Evolutionary conservation across 2,888 invertebrate species (phyloP).

Genomic region (Exephanes ischioxanthus): DNA sequence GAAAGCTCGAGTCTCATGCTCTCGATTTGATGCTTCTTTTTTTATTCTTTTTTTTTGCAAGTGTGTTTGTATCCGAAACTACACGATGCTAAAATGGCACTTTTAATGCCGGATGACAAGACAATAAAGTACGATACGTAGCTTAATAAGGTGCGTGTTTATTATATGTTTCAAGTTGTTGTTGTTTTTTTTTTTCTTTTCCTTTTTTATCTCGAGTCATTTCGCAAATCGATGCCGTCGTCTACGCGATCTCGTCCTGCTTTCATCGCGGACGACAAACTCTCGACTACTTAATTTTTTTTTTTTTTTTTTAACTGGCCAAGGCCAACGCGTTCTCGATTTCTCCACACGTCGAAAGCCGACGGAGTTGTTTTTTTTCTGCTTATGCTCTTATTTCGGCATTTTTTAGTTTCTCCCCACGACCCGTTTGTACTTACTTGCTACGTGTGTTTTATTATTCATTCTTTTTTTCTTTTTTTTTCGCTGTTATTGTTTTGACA

Average conservation of each 20-base stretch:
- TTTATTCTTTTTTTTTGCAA: background rate
- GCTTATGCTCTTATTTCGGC: background rate
- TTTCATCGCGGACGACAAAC: conserved; percentile 21
- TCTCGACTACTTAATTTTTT: conserved; percentile 9
- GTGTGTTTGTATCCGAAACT: background rate
- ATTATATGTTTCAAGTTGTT: conserved; percentile 50
- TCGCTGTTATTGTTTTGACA: conserved; percentile 3
- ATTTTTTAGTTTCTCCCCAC: background rate
- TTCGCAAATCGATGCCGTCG: conserved; percentile 7
- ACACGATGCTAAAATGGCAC: background rate
- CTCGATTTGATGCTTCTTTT: conserved; percentile 35
- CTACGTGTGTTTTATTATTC: background rate
- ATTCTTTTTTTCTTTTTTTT: background rate
- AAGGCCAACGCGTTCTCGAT: conserved; percentile 3
- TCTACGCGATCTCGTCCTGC: conserved; percentile 24
- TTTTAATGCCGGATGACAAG: conserved; percentile 15
- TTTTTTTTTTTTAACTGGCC: conserved; percentile 39
- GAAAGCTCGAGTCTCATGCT: conserved; percentile 48
- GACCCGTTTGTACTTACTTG: background rate
- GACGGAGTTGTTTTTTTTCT: background rate
- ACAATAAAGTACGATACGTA: conserved; percentile 25
- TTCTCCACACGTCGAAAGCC: conserved; percentile 10
- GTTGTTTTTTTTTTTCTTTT: background rate
- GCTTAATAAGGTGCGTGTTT: conserved; percentile 50
- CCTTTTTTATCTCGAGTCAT: background rate